Percentiles rank a stretch among this genome's conserved stretches.
Conservation (phyloP, 2,797 vertebrate genomes). For the Notolepis coatsorum region DNA sequence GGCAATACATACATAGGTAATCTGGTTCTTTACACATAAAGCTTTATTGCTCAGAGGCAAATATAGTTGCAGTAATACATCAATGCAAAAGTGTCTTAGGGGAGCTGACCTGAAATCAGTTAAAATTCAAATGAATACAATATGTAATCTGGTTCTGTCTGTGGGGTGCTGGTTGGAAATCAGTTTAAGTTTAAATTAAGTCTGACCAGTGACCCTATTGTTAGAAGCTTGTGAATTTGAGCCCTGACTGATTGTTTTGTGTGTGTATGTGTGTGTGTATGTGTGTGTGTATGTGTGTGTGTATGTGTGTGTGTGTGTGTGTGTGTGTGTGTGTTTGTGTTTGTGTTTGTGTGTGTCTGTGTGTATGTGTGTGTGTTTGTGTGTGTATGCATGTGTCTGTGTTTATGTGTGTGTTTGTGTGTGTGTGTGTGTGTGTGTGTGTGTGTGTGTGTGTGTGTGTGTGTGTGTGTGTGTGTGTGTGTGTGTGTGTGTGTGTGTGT, state of each 20-base stretch:
- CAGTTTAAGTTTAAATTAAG: too few relatives aligned
- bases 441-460: constrained; percentile 23
- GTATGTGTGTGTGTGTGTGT: constrained; percentile 25
- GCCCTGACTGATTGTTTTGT: neutral
- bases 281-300: neutral
- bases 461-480: constrained; percentile 16
- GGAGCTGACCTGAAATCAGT: too few relatives aligned
- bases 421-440: neutral
- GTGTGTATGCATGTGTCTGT: constrained; percentile 1
- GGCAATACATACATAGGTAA: too few relatives aligned
- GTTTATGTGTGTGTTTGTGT: neutral
- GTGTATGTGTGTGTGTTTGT: constrained; percentile 5
- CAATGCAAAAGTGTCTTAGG: too few relatives aligned
- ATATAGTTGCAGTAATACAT: too few relatives aligned
- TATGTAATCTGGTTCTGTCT: too few relatives aligned
- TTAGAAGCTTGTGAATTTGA: too few relatives aligned
- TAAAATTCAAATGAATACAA: too few relatives aligned
- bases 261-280: neutral
- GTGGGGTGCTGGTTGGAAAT: too few relatives aligned
- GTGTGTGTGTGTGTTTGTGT: constrained; percentile 71
- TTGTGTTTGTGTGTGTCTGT: neutral
- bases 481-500: constrained; percentile 12
- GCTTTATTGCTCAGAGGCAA: too few relatives aligned
- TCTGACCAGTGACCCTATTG: too few relatives aligned
- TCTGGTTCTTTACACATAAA: too few relatives aligned